phyloP scores from a whole-genome alignment of 1,140 invertebrate genomes.

The Zaprionus camerounensis region DNA sequence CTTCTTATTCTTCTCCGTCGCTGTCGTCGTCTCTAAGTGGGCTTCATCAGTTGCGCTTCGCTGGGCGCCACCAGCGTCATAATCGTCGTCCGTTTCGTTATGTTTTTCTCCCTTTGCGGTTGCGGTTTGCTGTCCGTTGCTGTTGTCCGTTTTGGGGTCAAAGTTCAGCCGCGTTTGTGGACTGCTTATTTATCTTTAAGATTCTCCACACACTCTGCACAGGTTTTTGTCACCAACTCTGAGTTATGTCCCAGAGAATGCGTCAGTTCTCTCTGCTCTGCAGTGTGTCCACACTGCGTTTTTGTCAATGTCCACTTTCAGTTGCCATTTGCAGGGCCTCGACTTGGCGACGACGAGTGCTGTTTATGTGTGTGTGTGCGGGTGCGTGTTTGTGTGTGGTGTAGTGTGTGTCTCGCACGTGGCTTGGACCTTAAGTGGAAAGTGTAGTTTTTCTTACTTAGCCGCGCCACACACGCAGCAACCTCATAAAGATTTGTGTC shows the following conservation, averaged over 20 bases:
- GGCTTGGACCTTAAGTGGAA: conserved; percentile 70
- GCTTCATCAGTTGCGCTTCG: conserved; percentile 79
- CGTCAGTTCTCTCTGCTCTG: conserved; percentile 19
- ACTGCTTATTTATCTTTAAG: conserved; percentile 84
- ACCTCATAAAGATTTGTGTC: conserved; percentile 79
- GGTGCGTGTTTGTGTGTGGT: conserved; percentile 20
- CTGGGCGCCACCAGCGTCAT: conserved; percentile 66
- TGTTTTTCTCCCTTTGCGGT: conserved; percentile 58
- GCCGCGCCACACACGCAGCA: conserved; percentile 49
- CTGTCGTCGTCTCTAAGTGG: conserved; percentile 63
- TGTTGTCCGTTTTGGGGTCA: conserved; percentile 65
- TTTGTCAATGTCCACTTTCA: conserved; percentile 79
- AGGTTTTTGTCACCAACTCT: conserved; percentile 59
- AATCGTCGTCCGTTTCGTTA: conserved; percentile 56
- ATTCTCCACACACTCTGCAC: conserved; percentile 75
- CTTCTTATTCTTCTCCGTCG: conserved; percentile 26
- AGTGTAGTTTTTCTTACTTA: conserved; percentile 83
- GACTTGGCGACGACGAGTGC: conserved; percentile 36
- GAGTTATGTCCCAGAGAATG: conserved; percentile 15
- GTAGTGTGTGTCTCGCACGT: conserved; percentile 47
- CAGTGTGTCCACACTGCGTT: conserved; percentile 41
- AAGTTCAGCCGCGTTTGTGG: conserved; percentile 62
- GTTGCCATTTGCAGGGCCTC: conserved; percentile 69
- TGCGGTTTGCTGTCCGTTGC: conserved; percentile 18
- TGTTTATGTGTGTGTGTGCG: neutral